Base-by-base conservation (phyloP, 2,888 invertebrate species). In the Pasiphila rectangulata region DNA sequence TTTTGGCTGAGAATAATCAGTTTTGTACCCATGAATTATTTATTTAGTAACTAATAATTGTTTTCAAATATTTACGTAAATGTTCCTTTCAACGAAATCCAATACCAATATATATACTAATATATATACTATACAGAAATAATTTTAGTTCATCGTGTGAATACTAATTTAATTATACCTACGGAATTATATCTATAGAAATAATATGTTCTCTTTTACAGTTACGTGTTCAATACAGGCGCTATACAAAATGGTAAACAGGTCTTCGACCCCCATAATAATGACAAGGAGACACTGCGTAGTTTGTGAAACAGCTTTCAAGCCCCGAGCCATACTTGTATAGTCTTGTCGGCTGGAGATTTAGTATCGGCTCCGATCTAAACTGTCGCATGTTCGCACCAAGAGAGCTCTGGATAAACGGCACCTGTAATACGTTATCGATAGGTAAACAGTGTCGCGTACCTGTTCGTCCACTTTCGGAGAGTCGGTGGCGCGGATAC, bases 381-480 rank as follows among this genome's bases (percentile, higher is more conserved):
- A 76, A 71, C 70, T 59, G 63, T 63, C 50, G 61, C 61, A 58
- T 62, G 67, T 63, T 69, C 58, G 57, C 63, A 59, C 56, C 57
- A 55, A 65, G 58, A 61, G 64, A 63, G 61, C 56, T 57, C 55
- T n/a, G 59, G 67, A 67, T 72, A 72, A 74, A 70, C 67, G 72
- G 72, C 74, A 78, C 76, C 77, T 80, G 80, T 75, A 78, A 82
- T 82, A 81, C 80, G 81, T 77, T 83, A 83, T 83, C 78, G 76
- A 81, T 85, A 83, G 78, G 79, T 83, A 81, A 83, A 83, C 72
- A 83, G 83, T 77, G 84, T 82, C 83, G 79, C 82, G 75, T 87
- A 88, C 88, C 88, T 88, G 87, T 73, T 85, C 87, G 73, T 86
- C 87, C 83, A 82, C 83, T 87, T 87, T 87, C 83, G 86, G 84